Evolutionary conservation across 2,113 vertebrate species (phyloP), one percentile per base, ranked within the genome.

Genomic region (Lagopus leucura): DNA sequence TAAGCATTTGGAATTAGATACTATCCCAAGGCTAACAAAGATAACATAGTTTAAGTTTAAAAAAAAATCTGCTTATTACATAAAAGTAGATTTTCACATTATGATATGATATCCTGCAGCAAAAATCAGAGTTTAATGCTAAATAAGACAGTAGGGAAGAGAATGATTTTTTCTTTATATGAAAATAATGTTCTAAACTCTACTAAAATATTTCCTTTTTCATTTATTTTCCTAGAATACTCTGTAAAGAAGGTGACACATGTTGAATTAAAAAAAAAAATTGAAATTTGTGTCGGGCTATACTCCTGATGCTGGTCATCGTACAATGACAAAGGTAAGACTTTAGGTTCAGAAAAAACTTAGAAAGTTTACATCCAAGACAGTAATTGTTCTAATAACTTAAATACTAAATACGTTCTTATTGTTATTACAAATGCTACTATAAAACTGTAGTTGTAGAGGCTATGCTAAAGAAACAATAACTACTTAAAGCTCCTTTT

Each of bases 401-500:
- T 11, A 65, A 40, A 80, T 47, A n/a, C 57, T 16, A 69, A 64
- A 3, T 27, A 7, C 61, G 8, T 13, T 73, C 21, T 1, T 79
- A 6, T 45, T 66, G 2, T 2, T 63, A 30, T n/a, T 55, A 55
- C 28, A 28, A 28, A 18, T 19, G 28, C 17, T 55, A 32, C 16
- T 67, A 9, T 42, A 76, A 80, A 73, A 30, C 21, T 65, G 38
- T 4, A 34, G 17, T 57, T 73, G 3, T 14, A 66, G 20, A 52
- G 5, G 36, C 8, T 45, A 65, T 11, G 40, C 2, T 48, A 66
- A 38, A 50, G 55, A 76, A 90, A 77, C 1, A 15, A 48, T n/a
- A 40, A 18, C 48, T 27, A 9, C 4, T 24, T 1, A 8, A 70
- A 3, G 75, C 9, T 0, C 7, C 50, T 28, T 27, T 28, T 28